Evolutionary conservation across 2,113 vertebrate genomes (phyloP).

Genomic region (Calidris pugnax): DNA sequence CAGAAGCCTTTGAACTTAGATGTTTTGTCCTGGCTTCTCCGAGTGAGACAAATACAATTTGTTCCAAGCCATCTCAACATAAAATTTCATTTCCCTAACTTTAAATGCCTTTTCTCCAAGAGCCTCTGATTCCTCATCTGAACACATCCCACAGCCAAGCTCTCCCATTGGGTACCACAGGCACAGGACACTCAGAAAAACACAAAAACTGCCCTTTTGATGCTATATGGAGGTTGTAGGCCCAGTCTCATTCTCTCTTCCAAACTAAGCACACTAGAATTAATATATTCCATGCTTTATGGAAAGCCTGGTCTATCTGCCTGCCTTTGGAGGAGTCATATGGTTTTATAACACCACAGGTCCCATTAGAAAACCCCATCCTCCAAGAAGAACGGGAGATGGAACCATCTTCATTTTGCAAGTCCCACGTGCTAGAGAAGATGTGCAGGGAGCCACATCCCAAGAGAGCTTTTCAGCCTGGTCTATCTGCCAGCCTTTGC

Average conservation of each 20-base stretch:
- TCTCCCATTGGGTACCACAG: not conserved
- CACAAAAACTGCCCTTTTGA: not conserved
- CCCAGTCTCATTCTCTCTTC: not conserved
- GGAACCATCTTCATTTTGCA: not conserved
- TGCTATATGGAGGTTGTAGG: not conserved
- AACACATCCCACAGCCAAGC: not conserved
- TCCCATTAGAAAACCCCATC: not conserved
- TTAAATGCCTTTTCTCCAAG: not conserved
- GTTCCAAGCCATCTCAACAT: not conserved
- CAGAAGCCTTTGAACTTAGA: not conserved
- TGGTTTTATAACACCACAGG: not conserved
- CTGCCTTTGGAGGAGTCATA: rapidly evolving
- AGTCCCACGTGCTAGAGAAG: not conserved
- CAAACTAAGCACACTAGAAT: not conserved
- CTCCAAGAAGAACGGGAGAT: not conserved
- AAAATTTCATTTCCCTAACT: not conserved
- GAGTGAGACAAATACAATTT: not conserved
- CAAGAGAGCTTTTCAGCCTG: not conserved
- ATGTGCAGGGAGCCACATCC: no score
- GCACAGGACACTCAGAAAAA: not conserved
- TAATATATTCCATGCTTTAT: not conserved
- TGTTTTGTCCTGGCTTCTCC: not conserved
- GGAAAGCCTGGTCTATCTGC: not conserved
- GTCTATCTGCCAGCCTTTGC: not conserved
- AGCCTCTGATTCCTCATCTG: not conserved